Base-by-base conservation (phyloP, 2,888 invertebrate species). In the Pilophorus perplexus region DNA sequence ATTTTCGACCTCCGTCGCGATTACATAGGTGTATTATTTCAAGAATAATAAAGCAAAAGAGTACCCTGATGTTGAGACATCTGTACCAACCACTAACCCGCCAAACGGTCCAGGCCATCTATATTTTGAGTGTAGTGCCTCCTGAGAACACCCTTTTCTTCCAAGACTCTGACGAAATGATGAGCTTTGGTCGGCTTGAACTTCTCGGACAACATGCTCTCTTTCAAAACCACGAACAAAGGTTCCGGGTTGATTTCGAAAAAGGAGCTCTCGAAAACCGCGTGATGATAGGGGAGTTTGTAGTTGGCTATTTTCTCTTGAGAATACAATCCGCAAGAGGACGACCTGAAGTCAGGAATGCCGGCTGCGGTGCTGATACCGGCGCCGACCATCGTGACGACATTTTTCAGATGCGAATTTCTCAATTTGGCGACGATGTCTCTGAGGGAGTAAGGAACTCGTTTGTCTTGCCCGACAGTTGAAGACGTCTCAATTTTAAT, bases 271-370 rank as follows among this genome's bases (percentile, higher is more conserved):
- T 93, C 91, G 76, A 98, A 98, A 73, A 98, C 90, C 16, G 68
- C 54, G 4, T 55, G 25, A 0, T 96, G 95, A 78, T 91, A 84
- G 0, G 94, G 93, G 44, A 98, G 80, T 71, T 95, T 85, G 77
- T 94, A 97, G 76, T 95, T 91, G n/a, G n/a, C n/a, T 6, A 33
- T 6, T 73, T 89, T 84, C 48, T 98, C 80, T 76, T 96, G 95
- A 76, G 89, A 85, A 76, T 97, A 98, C 0, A 98, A 80, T 25
- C 88, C 90, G 1, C 59, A 64, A 1, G 18, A 50, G 0, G 95
- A 94, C 18, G 93, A 92, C 20, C 97, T 85, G 77, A 97, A 97
- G 77, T 97, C 97, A 18, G 97, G 97, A 72, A 97, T 96, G 33
- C 97, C 97, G 64, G 93, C 93, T 74, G 93, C 92, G 22, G 68